Evolutionary conservation across 2,113 vertebrate species (phyloP), one percentile per base, ranked within the genome.

Genomic region (Psammodynastes pulverulentus): DNA sequence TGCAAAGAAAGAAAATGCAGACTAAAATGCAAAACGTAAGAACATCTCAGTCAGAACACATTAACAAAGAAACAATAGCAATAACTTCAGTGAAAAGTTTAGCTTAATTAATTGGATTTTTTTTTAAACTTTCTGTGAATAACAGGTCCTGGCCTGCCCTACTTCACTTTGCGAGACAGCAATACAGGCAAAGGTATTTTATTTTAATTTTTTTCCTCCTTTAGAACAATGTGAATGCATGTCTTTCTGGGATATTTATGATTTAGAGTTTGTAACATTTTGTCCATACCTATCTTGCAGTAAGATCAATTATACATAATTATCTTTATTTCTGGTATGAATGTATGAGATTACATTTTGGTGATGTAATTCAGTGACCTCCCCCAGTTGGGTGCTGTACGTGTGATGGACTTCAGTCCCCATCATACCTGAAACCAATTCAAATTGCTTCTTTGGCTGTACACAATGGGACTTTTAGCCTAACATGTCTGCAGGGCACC

Each of bases 91-190:
- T 79, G 17, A 79, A 43, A 79, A 43, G 72, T 43, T 43, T 79
- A 79, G 6, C 17, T 79, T 79, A 43, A 43, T 43, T 79, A 79
- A 43, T 43, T 43, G 72, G 17, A 79, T 79, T 79, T 51, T 89
- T 84, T 52, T n/a, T n/a, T n/a, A n/a, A 62, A 89, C 24, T 62
- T 34, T 85, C 43, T 86, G n/a, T 29, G 21, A 26, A 86, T 90
- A 91, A 96, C 97, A 99, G 99, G 99, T 95, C 99, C 99, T 88
- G 98, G 98, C 93, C 91, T 98, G 62, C 99, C 99, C 0, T 26
- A 96, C 0, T 98, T 98, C 95, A 97, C 96, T 46, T 95, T 99
- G 26, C 97, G 97, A 93, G 97, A 96, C 84, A 98, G 97, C 95
- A 93, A n/a, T 13, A 86, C 97, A 94, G 95, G 97, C 94, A 1